Base-by-base conservation (phyloP, 2,888 invertebrate species). In the Limenitis arthemis region DNA sequence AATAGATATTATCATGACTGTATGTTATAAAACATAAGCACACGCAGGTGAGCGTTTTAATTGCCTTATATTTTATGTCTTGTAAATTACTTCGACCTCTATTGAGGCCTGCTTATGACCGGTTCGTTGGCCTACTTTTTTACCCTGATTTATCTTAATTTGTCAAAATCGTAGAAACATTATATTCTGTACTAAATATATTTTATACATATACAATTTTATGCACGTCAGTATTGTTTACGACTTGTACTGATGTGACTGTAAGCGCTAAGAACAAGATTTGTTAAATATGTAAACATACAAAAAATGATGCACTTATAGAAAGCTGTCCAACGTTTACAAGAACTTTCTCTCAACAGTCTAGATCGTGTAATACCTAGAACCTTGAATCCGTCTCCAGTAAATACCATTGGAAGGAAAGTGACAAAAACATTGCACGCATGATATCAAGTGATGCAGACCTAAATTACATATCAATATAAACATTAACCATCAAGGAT, bases 291-390 rank as follows among this genome's bases (percentile, higher is more conserved):
- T 31, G 36, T 41, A 28, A 33, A 32, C 43, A 41, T 38, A 33
- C 42, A 28, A 47, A 47, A 50, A 34, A 20, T 36, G 11, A 31
- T 12, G 12, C 6, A 54, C 39, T 38, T 31, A 33, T 55, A 59
- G 58, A 58, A 59, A 60, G 56, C 54, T 56, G 55, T 58, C 54
- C 59, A 60, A 54, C 56, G 50, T 53, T 59, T 56, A 58, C 58
- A 59, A 61, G 53, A 47, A 78, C 80, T 80, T 79, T 80, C 80
- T 71, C 77, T 67, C 53, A 63, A 67, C 67, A 49, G 56, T 54
- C 51, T 65, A 63, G 60, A 61, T 60, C 63, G 55, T 55, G 58
- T 58, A 58, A 54, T 49, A 58, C 47, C 54, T 55, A 58, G 47
- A 44, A 58, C 59, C 58, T 49, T 55, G 43, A 50, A 53, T 79